Evolutionary conservation across 2,113 vertebrate species (phyloP).

Genomic region (Micronycteris hirsuta): DNA sequence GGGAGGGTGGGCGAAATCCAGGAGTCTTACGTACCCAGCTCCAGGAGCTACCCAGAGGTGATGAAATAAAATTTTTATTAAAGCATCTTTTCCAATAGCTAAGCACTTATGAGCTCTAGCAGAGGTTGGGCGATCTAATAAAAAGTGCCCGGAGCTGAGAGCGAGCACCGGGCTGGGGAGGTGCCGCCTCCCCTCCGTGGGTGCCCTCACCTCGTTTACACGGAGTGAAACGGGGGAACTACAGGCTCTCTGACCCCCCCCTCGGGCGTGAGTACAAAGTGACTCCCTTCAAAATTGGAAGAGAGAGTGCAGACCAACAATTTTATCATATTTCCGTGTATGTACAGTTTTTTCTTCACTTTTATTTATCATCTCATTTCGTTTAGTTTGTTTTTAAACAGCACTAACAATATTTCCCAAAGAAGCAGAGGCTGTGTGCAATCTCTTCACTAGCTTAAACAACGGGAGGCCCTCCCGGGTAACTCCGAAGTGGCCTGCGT

Average conservation of each 20-base stretch:
- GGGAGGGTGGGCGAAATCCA: background rate
- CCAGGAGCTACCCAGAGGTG: background rate
- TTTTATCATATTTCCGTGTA: background rate
- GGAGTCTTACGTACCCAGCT: background rate
- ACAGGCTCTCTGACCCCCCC: background rate
- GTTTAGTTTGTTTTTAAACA: constrained; percentile 40
- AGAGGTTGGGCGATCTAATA: background rate
- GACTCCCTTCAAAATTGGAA: background rate
- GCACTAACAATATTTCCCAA: constrained; percentile 15
- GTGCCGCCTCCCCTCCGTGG: background rate
- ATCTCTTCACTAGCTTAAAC: background rate
- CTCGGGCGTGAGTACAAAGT: background rate
- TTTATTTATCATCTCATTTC: background rate
- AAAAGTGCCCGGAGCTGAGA: background rate
- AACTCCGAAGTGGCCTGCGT: background rate
- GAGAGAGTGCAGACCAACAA: background rate
- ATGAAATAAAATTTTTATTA: background rate
- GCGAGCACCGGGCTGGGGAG: background rate
- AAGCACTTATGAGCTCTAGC: background rate
- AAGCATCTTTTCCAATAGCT: background rate
- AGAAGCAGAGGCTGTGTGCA: background rate
- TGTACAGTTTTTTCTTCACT: background rate
- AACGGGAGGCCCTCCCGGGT: background rate
- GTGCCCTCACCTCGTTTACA: rapidly evolving
- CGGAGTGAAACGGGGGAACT: background rate